Base-by-base conservation (phyloP, 1,140 invertebrate genomes). In the Nebria ingens region DNA sequence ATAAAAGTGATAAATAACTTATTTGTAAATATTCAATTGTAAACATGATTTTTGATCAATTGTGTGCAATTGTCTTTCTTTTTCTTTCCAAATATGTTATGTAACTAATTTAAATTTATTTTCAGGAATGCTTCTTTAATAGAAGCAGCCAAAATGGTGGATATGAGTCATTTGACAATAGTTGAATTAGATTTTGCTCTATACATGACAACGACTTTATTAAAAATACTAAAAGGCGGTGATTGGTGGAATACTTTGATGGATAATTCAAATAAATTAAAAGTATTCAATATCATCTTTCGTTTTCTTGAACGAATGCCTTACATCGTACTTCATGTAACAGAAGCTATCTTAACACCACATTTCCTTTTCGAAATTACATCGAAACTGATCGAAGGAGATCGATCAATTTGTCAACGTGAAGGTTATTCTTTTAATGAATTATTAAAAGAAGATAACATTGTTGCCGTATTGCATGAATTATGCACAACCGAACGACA, bases 221-320 rank as follows among this genome's bases (percentile, higher is more conserved):
- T 45, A 9, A 45, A 11, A 45, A 45, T 45, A 12, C 15, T 45
- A 12, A 9, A 45, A 45, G 40, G 40, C 3, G 40, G 40, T 11
- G 40, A 45, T 17, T 45, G 40, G 40, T 45, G 40, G 40, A 45
- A 45, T 45, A 12, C 3, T 45, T 45, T 45, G 17, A 11, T 45
- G 17, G 17, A 45, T 45, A 45, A 12, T 45, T 9, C 17, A 45
- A 3, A 6, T 12, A 3, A 45, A 11, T 17, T 17, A 12, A 17
- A 9, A 4, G 15, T 45, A 11, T n/a, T n/a, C n/a, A 45, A 45
- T 12, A 4, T 45, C 17, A 12, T 6, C 9, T 45, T 45, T 4
- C 9, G 17, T 12, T 12, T 45, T 12, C 4, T 45, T 45, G 40
- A 45, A 45, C 6, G 15, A 12, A 17, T 17, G 4, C 40, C 40